Evolutionary conservation across 2,888 invertebrate genomes (phyloP).

Genomic region (Gymnocheta viridis): DNA sequence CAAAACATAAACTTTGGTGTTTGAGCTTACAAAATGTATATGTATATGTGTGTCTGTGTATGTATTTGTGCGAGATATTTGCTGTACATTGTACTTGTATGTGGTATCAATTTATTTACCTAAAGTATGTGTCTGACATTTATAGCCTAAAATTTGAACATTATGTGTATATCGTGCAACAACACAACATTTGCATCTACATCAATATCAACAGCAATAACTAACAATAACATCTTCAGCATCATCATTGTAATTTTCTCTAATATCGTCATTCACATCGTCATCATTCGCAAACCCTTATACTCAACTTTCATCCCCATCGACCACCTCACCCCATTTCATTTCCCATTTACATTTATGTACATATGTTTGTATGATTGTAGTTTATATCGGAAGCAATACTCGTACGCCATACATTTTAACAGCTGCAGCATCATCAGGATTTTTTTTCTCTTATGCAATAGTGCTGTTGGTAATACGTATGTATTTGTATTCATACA

Average conservation of each 20-base stretch:
- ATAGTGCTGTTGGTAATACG: slow-evolving; percentile 20
- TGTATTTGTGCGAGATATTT: neutral
- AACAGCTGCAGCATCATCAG: slow-evolving; percentile 54
- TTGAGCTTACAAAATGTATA: neutral
- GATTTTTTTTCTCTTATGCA: slow-evolving; percentile 22
- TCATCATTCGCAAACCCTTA: slow-evolving; percentile 49
- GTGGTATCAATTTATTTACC: slow-evolving; percentile 66
- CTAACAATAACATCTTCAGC: slow-evolving; percentile 59
- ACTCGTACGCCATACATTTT: neutral
- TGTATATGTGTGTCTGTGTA: neutral
- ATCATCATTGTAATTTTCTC: slow-evolving; percentile 62
- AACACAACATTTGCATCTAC: slow-evolving; percentile 41
- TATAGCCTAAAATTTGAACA: slow-evolving; percentile 68
- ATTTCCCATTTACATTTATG: slow-evolving; percentile 12
- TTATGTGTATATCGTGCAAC: slow-evolving; percentile 38
- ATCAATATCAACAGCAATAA: slow-evolving; percentile 54
- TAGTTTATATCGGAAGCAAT: neutral
- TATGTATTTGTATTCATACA: slow-evolving; percentile 13
- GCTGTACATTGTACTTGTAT: slow-evolving; percentile 37
- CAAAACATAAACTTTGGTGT: neutral
- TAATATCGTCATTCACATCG: slow-evolving; percentile 55
- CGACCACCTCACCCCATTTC: neutral
- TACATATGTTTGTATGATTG: no score
- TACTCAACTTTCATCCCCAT: slow-evolving; percentile 1
- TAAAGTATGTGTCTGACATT: slow-evolving; percentile 69